Conservation (phyloP, 2,888 invertebrate species). For the Eucera pruinosa region DNA sequence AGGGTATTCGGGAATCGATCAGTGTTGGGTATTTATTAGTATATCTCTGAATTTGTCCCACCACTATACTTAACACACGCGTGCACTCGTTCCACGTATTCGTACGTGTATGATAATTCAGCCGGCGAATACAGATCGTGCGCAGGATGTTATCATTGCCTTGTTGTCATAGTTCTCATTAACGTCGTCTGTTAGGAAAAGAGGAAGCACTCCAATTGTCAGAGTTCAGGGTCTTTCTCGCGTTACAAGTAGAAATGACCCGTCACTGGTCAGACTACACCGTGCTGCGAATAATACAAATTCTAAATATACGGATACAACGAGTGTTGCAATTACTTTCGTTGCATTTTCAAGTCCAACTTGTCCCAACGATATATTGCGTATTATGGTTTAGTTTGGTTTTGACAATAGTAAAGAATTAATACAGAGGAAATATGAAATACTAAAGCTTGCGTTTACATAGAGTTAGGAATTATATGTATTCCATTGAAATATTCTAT, state of each 20-base stretch:
- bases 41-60: too few species aligned
- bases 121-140: slow-evolving; percentile 19
- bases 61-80: neutral
- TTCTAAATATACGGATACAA: neutral
- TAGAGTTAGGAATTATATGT: too few species aligned
- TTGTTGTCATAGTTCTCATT: slow-evolving; percentile 39
- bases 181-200: slow-evolving; percentile 29
- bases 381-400: too few species aligned
- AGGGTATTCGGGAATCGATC: too few species aligned
- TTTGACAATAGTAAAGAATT: too few species aligned
- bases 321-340: neutral
- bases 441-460: too few species aligned
- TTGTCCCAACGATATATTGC: too few species aligned
- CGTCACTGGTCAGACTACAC: slow-evolving; percentile 13
- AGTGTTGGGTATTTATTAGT: too few species aligned
- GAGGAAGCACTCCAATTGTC: slow-evolving; percentile 38
- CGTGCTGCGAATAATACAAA: too few species aligned
- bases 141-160: slow-evolving; percentile 42
- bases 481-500: too few species aligned
- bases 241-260: slow-evolving; percentile 4
- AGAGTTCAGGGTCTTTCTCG: slow-evolving; percentile 15
- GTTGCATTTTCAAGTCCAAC: neutral
- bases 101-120: slow-evolving; percentile 16
- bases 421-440: too few species aligned
- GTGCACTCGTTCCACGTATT: slow-evolving; percentile 1